A percentile compares a stretch with the other conserved stretches of the same genome.
Conservation (phyloP, 2,888 invertebrate genomes). For the Dicyrtoma fusca region DNA sequence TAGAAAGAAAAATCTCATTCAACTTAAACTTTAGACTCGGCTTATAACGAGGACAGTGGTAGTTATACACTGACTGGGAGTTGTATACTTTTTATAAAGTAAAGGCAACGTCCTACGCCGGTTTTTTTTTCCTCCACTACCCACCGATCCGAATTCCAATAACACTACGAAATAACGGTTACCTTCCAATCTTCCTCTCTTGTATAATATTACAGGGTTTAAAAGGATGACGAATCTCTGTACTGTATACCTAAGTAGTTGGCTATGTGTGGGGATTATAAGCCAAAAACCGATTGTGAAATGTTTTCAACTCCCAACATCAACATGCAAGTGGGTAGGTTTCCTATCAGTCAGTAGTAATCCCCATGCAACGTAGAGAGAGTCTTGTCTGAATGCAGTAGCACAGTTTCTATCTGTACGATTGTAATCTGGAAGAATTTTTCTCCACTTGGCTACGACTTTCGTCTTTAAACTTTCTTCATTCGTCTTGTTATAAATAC, state of each 20-base stretch:
- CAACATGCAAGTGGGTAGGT: too few species aligned
- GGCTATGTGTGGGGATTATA: too few species aligned
- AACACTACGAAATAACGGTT: conserved; percentile 15
- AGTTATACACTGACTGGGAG: background rate
- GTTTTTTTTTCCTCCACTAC: background rate
- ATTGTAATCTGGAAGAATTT: too few species aligned
- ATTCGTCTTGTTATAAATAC: conserved; percentile 1
- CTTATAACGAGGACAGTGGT: too few species aligned
- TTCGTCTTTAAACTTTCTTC: background rate
- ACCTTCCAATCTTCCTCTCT: background rate
- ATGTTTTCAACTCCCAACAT: too few species aligned
- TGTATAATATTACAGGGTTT: background rate
- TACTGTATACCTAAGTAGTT: too few species aligned
- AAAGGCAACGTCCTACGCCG: conserved; percentile 24
- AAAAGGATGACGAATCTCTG: background rate
- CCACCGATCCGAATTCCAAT: conserved; percentile 13
- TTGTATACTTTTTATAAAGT: conserved; percentile 9
- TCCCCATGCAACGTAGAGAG: too few species aligned
- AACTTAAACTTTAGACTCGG: background rate
- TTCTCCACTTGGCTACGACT: conserved; percentile 1
- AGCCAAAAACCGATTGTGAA: too few species aligned
- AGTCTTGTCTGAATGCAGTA: too few species aligned
- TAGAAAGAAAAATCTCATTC: background rate
- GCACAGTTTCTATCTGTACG: too few species aligned
- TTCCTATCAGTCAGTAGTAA: too few species aligned